Evolutionary conservation across 2,797 vertebrate species (phyloP).

Genomic region (Siniperca scherzeri): DNA sequence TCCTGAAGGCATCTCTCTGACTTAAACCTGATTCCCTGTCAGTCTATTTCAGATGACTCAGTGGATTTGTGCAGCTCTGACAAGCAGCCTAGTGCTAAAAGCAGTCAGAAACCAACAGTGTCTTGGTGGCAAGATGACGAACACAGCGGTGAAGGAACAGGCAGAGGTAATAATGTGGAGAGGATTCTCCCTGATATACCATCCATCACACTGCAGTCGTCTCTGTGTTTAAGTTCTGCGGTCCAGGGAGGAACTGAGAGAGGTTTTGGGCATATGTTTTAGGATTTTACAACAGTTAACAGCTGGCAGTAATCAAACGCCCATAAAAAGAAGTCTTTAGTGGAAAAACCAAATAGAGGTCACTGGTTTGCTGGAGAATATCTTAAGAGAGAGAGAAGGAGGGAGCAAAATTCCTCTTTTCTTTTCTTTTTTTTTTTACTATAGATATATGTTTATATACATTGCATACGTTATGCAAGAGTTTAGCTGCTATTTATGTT

Average conservation of each 20-base stretch:
- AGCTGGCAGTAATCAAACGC: not conserved
- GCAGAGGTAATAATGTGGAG: conserved; percentile 60
- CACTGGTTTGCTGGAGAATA: not conserved
- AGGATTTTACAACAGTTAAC: not conserved
- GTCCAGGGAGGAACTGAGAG: not conserved
- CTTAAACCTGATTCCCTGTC: conserved; percentile 19
- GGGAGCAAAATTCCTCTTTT: not conserved
- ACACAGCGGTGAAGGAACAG: conserved; percentile 65
- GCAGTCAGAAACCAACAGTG: conserved; percentile 66
- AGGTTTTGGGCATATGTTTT: not conserved
- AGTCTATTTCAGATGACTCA: conserved; percentile 97
- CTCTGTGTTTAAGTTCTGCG: not conserved
- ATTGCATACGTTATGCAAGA: not conserved
- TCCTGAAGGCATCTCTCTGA: not conserved
- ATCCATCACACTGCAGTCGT: not conserved
- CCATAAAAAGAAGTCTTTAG: not conserved
- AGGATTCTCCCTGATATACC: not conserved
- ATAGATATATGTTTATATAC: no score
- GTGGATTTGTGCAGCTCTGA: conserved; percentile 83
- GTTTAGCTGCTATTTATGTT: not conserved
- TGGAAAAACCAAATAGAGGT: not conserved
- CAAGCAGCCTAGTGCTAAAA: conserved; percentile 70
- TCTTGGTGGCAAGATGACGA: conserved; percentile 85
- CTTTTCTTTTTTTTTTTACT: not conserved
- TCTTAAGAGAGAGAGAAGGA: not conserved